A percentile compares a stretch with the other conserved stretches of the same genome.
Evolutionary conservation across 1,140 invertebrate species (phyloP).

Genomic region (Drosophila paulistorum): DNA sequence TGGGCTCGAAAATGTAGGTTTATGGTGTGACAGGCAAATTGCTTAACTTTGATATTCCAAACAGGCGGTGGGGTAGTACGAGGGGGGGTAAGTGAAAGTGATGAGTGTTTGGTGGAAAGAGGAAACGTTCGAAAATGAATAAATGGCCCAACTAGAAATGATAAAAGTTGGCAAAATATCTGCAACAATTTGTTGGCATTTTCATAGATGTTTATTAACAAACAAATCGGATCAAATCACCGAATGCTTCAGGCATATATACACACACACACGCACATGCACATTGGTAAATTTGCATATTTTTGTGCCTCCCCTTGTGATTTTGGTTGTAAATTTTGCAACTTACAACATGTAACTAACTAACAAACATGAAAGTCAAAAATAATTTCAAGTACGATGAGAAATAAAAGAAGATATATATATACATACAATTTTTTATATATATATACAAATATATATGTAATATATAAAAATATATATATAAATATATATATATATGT

Average conservation of each 20-base stretch:
- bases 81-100: not conserved
- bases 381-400: slow-evolving; percentile 51
- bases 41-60: slow-evolving; percentile 29
- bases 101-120: too few relatives aligned
- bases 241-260: not conserved
- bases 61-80: too few relatives aligned
- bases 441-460: slow-evolving; percentile 20
- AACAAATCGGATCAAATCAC: slow-evolving; percentile 23
- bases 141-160: not conserved
- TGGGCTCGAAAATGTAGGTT: slow-evolving; percentile 58
- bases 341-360: slow-evolving; percentile 64
- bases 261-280: not conserved
- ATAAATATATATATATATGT: not conserved
- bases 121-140: not conserved
- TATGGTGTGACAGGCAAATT: slow-evolving; percentile 65
- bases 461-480: too few relatives aligned
- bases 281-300: slow-evolving; percentile 47
- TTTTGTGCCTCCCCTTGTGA: slow-evolving; percentile 4
- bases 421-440: slow-evolving; percentile 22
- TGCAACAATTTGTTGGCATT: slow-evolving; percentile 17
- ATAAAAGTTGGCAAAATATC: not conserved
- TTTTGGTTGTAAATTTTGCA: slow-evolving; percentile 67
- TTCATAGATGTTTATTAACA: slow-evolving; percentile 15
- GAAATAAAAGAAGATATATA: slow-evolving; percentile 33
- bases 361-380: slow-evolving; percentile 50